A percentile compares a stretch with the other conserved stretches of the same genome.
These are phyloP conservation scores for Beroe forskalii DNA, from an alignment of 37 sponge, comb jelly and placozoan genomes.

Conservation along the genomic window DNA sequence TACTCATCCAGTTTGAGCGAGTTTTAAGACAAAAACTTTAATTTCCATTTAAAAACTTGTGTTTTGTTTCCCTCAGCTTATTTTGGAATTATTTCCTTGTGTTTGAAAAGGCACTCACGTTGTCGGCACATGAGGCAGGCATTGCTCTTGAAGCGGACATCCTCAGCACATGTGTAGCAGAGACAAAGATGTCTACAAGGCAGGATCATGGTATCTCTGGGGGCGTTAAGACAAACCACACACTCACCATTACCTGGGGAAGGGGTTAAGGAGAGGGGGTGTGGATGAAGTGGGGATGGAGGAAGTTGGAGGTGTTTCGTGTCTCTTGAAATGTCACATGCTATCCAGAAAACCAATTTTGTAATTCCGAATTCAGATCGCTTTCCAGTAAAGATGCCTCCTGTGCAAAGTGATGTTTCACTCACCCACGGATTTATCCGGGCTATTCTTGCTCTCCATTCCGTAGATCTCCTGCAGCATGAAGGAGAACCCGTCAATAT, in stretches of 20 bases:
- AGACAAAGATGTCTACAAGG: conserved; percentile 74
- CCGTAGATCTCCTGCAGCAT: conserved; percentile 91
- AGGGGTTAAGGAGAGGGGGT: too few relatives aligned
- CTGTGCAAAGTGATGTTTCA: too few relatives aligned
- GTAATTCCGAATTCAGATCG: too few relatives aligned
- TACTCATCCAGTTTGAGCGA: not conserved
- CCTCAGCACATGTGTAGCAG: conserved; percentile 68
- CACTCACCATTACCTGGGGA: conserved; percentile 64
- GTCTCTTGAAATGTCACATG: too few relatives aligned
- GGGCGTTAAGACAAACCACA: conserved; percentile 70
- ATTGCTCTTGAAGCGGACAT: conserved; percentile 55
- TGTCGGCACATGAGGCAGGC: conserved; percentile 48
- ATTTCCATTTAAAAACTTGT: too few relatives aligned
- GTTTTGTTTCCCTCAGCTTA: too few relatives aligned
- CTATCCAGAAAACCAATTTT: too few relatives aligned
- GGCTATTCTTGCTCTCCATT: conserved; percentile 78
- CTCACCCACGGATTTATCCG: conserved; percentile 19
- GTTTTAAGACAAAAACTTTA: not conserved
- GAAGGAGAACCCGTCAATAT: conserved; percentile 71
- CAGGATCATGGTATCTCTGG: conserved; percentile 67
- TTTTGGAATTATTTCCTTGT: too few relatives aligned
- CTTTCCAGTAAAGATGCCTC: too few relatives aligned
- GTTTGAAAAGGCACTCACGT: not conserved
- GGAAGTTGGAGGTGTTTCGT: too few relatives aligned
- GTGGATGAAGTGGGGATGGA: too few relatives aligned